phyloP scores from a whole-genome alignment of 2,113 vertebrate species.

The Burhinus bistriatus region DNA sequence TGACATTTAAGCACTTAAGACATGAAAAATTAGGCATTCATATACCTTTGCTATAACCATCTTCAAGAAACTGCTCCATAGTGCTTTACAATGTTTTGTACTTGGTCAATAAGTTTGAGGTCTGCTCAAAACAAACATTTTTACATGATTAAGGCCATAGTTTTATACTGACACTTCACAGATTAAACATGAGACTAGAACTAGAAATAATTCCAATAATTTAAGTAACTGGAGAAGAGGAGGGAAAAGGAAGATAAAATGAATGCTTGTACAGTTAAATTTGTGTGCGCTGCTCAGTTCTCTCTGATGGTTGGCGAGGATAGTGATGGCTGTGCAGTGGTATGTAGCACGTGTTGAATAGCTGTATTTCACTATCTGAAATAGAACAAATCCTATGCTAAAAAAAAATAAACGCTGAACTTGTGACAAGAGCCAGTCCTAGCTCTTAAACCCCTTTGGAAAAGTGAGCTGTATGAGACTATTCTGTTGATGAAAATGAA shows the following conservation, averaged over 20 bases:
- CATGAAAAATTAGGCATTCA: neutral
- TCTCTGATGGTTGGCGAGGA: neutral
- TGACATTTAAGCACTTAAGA: slow-evolving; percentile 36
- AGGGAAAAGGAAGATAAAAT: neutral
- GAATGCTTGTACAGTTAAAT: neutral
- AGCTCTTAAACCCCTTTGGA: neutral
- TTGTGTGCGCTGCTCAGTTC: slow-evolving; percentile 11
- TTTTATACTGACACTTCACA: slow-evolving; percentile 26
- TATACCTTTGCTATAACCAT: neutral
- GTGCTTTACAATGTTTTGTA: neutral
- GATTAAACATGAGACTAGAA: slow-evolving; percentile 32
- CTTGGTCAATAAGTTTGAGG: slow-evolving; percentile 9
- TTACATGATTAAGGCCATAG: slow-evolving; percentile 45
- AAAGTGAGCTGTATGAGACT: neutral
- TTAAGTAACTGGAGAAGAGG: neutral
- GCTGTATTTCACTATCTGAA: neutral
- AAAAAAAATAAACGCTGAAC: neutral
- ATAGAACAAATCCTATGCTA: neutral
- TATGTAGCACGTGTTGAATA: neutral
- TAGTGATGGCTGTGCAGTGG: neutral
- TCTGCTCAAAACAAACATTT: slow-evolving; percentile 13
- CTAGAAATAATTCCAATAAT: neutral
- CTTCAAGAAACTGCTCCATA: neutral
- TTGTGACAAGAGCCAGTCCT: neutral
- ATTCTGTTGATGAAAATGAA: neutral